These are phyloP conservation scores for Crotalus helleri DNA, from an alignment of 2,113 vertebrate genomes.

Conservation along the genomic window DNA sequence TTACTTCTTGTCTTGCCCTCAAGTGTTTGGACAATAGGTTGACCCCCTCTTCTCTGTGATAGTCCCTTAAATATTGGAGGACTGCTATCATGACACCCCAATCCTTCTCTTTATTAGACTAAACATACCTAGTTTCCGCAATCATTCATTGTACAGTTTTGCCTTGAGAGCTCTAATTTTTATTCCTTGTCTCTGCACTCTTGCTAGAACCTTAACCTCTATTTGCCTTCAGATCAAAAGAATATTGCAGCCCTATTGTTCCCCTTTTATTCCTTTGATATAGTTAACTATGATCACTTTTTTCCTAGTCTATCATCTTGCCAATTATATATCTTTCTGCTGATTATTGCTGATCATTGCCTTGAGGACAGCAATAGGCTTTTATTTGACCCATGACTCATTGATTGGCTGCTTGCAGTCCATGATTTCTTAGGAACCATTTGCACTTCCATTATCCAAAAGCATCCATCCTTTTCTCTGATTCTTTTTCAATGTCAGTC, in stretches of 20 bases:
- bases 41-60: neutral
- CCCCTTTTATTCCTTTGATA: neutral
- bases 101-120: neutral
- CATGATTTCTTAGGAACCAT: neutral
- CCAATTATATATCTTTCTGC: neutral
- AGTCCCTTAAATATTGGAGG: neutral
- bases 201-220: neutral
- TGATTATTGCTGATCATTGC: neutral
- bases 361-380: neutral
- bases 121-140: neutral
- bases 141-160: neutral
- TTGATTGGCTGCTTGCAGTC: neutral
- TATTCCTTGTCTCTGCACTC: neutral
- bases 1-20: neutral
- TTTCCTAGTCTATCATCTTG: neutral
- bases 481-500: neutral
- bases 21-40: neutral
- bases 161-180: neutral
- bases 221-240: neutral
- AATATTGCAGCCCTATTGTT: neutral
- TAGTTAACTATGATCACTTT: neutral
- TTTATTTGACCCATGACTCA: neutral
- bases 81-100: neutral
- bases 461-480: neutral
- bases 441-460: neutral